Percentiles rank a stretch among this genome's conserved stretches.
Evolutionary conservation across 2,797 vertebrate genomes (phyloP).

Genomic region (Manis pentadactyla): DNA sequence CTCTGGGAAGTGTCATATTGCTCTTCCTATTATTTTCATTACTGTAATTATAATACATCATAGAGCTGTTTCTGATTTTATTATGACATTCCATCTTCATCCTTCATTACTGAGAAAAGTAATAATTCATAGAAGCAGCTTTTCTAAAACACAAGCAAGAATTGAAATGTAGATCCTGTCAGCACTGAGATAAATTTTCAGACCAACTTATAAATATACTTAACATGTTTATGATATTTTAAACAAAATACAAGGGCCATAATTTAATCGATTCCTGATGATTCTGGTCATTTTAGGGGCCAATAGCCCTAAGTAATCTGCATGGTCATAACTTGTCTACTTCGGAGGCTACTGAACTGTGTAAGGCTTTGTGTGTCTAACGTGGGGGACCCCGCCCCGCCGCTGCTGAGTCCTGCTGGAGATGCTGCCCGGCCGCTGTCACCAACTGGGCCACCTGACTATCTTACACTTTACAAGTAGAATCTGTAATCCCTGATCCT

Average conservation of each 20-base stretch:
- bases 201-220: not conserved
- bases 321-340: not conserved
- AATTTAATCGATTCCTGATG: not conserved
- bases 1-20: not conserved
- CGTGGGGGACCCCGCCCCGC: too few relatives aligned
- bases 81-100: not conserved
- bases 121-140: not conserved
- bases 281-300: not conserved
- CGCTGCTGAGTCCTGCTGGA: not conserved
- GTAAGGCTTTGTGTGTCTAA: not conserved
- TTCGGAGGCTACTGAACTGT: not conserved
- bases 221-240: not conserved
- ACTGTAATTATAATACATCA: not conserved
- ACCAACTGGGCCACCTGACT: accelerated
- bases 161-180: not conserved
- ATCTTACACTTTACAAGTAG: not conserved
- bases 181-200: not conserved
- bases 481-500: not conserved
- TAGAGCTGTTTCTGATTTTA: not conserved
- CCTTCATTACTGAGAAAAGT: not conserved
- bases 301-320: not conserved
- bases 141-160: not conserved
- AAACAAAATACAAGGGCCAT: not conserved
- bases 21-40: not conserved
- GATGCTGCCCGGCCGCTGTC: not conserved